A percentile compares a stretch with the other conserved stretches of the same genome.
Evolutionary conservation across 2,888 invertebrate species (phyloP).

Genomic region (Machimus atricapillus): DNA sequence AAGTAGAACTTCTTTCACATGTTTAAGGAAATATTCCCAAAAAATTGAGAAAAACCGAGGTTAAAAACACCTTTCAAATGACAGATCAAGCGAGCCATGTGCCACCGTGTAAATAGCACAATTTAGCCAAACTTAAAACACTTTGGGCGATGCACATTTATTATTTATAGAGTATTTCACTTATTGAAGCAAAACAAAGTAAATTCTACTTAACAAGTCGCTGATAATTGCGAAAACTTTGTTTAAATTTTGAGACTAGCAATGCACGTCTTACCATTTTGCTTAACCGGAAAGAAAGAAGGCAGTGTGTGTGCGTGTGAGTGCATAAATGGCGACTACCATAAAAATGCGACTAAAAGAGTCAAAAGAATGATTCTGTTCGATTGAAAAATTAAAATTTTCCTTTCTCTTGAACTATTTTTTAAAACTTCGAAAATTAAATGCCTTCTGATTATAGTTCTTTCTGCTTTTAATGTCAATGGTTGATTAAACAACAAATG

Average conservation of each 20-base stretch:
- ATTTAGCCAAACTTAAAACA: not conserved
- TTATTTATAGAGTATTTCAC: not conserved
- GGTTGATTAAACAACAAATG: not conserved
- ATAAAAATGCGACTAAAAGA: not conserved
- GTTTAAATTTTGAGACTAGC: not conserved
- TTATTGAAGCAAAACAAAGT: not conserved
- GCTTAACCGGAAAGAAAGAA: constrained; percentile 63
- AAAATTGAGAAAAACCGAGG: not conserved
- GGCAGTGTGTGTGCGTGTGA: constrained; percentile 49
- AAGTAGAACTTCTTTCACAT: not conserved
- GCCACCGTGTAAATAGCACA: not conserved
- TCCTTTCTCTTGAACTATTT: not conserved
- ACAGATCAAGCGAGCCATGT: constrained; percentile 13
- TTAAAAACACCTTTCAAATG: not conserved
- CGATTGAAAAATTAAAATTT: not conserved
- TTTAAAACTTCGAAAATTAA: not conserved
- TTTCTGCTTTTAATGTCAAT: not conserved
- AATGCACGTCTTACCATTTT: constrained; percentile 57
- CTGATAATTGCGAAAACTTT: not conserved
- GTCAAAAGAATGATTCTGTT: not conserved
- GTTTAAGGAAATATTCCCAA: not conserved
- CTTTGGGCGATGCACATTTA: not conserved
- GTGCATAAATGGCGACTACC: constrained; percentile 1
- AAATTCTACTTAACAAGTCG: not conserved
- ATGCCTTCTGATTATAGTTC: not conserved